phyloP scores from a whole-genome alignment of 2,113 vertebrate genomes.

The Pygoscelis antarcticus region DNA sequence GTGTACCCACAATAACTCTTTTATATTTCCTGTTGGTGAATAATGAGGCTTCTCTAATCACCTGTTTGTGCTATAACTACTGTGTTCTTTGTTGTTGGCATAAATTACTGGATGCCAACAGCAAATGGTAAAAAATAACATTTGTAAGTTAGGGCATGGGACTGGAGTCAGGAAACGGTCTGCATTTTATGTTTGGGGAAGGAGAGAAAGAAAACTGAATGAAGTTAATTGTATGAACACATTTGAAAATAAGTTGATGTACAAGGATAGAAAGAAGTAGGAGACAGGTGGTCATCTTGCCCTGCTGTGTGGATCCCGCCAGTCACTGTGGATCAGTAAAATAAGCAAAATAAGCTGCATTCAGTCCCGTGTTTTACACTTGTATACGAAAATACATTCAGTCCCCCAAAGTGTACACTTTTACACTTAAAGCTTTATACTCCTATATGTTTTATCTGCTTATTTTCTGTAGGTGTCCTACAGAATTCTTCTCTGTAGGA shows the following conservation, averaged over 20 bases:
- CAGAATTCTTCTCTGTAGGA: not conserved
- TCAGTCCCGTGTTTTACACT: not conserved
- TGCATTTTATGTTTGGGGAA: not conserved
- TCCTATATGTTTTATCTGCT: not conserved
- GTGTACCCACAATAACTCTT: not conserved
- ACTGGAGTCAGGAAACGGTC: not conserved
- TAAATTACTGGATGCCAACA: not conserved
- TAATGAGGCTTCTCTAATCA: slow-evolving; percentile 57
- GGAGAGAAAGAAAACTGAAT: not conserved
- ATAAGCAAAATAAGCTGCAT: not conserved
- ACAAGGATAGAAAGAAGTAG: not conserved
- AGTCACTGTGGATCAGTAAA: not conserved
- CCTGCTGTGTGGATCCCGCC: not conserved
- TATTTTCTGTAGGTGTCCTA: not conserved
- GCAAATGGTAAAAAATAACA: not conserved
- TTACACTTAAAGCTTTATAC: not conserved
- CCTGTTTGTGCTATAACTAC: not conserved
- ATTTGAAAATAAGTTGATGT: not conserved
- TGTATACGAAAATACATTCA: not conserved
- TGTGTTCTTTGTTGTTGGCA: not conserved
- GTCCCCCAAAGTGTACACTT: not conserved
- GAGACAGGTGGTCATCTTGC: not conserved
- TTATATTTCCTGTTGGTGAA: slow-evolving; percentile 1
- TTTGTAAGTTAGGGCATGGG: not conserved
- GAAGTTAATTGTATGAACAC: not conserved